Evolutionary conservation across 1,140 invertebrate species (phyloP), one percentile per base, ranked within the genome.

Genomic region (Bombus polaris): DNA sequence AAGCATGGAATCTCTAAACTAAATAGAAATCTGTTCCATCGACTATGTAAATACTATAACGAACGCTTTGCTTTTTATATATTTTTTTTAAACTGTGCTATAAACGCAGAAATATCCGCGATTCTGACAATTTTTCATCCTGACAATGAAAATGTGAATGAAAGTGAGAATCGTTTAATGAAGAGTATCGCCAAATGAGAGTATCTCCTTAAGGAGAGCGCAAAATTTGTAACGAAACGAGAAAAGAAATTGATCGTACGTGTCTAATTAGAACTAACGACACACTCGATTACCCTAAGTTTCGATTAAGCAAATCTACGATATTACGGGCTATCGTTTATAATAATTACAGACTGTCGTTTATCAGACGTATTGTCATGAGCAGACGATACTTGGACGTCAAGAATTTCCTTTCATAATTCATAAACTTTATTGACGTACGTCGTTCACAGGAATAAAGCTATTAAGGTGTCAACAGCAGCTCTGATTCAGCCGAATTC

Each of bases 371-470:
- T 44, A 44, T 53, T 35, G 18, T 35, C 42, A 10, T 44, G 18
- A 37, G 35, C 77, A 66, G 32, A 53, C 47, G 47, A 53, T 53
- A 68, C 77, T 35, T 59, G 47, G 1, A 39, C 74, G 53, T 57
- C 47, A 76, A 76, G 59, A 59, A 59, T 59, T 62, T n/a, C 35
- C 25, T 59, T 76, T 28, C 74, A 76, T 76, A 76, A 76, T 76
- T 76, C 53, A 76, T 76, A 59, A 57, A 76, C 74, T 76, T 76
- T 53, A 59, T 59, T 39, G 74, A 76, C 35, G 53, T 47, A 18
- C 32, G 73, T 75, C 73, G 47, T 15, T 62, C 74, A 13, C 74
- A 59, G 74, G 59, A 59, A 25, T 57, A 25, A 76, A 59, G 35
- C 22, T 39, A 59, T 59, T 39, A 76, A 76, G 35, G 25, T 59